Conservation (phyloP, 2,113 vertebrate species). For the Dicentrarchus labrax region DNA sequence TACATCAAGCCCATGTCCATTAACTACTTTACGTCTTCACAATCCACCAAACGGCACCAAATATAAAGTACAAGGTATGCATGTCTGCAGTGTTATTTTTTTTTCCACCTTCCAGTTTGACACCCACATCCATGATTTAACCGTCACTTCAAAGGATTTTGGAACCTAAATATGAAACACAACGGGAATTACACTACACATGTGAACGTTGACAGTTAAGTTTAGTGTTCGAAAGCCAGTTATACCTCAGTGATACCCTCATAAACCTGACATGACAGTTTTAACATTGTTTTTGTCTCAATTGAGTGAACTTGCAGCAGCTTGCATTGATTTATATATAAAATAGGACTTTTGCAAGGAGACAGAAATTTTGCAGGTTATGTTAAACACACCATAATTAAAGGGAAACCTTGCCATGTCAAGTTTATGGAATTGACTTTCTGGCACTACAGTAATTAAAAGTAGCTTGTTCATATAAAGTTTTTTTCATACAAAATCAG, state of each 20-base stretch:
- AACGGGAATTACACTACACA: slow-evolving; percentile 61
- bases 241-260: slow-evolving; percentile 17
- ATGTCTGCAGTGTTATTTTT: slow-evolving; percentile 31
- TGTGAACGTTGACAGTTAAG: slow-evolving; percentile 45
- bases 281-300: slow-evolving; percentile 12
- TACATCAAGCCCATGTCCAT: slow-evolving; percentile 53
- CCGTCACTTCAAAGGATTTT: slow-evolving; percentile 51
- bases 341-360: slow-evolving; percentile 41
- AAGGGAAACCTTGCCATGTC: slow-evolving; percentile 55
- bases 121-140: slow-evolving; percentile 58
- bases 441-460: slow-evolving; percentile 69
- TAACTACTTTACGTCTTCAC: slow-evolving; percentile 71
- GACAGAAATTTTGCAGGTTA: slow-evolving; percentile 13
- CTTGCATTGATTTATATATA: slow-evolving; percentile 25
- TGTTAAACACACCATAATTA: slow-evolving; percentile 41
- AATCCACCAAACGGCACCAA: slow-evolving; percentile 72
- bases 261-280: slow-evolving; percentile 54
- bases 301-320: slow-evolving; percentile 18
- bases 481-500: slow-evolving; percentile 75
- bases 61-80: slow-evolving; percentile 66
- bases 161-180: slow-evolving; percentile 64
- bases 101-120: slow-evolving; percentile 47
- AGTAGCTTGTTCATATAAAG: slow-evolving; percentile 71
- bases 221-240: slow-evolving; percentile 61
- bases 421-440: slow-evolving; percentile 63